Percentiles rank a stretch among this genome's conserved stretches.
Conservation (phyloP, 2,113 vertebrate genomes). For the Prochilodus magdalenae region DNA sequence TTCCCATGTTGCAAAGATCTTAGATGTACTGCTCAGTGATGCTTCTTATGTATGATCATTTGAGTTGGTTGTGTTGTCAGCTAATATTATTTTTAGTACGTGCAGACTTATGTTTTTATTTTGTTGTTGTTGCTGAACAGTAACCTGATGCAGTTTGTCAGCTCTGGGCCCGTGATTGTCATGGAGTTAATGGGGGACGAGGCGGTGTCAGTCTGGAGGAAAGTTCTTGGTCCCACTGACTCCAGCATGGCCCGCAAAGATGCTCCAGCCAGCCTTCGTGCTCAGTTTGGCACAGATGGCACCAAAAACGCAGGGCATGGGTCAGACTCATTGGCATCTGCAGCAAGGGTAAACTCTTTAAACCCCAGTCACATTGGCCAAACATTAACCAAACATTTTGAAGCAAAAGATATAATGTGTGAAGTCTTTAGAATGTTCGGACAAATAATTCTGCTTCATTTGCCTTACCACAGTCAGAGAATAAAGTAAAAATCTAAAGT, state of each 20-base stretch:
- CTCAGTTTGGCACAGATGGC: constrained; percentile 83
- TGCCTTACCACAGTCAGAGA: no score
- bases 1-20: neutral
- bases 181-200: constrained; percentile 93
- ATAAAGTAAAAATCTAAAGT: no score
- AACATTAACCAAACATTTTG: no score
- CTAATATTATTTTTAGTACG: neutral
- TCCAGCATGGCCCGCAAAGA: constrained; percentile 77
- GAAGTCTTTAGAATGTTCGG: no score
- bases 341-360: constrained; percentile 82
- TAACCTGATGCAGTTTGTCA: constrained; percentile 87
- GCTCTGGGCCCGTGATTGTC: constrained; percentile 87
- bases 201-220: constrained; percentile 86
- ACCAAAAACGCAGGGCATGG: constrained; percentile 86
- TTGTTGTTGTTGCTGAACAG: constrained; percentile 68
- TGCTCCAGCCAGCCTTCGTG: constrained; percentile 78
- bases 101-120: neutral
- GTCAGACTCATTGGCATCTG: constrained; percentile 87
- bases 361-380: no score
- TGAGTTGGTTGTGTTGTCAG: neutral
- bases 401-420: no score
- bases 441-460: no score
- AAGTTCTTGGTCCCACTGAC: constrained; percentile 84
- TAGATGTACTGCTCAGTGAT: neutral
- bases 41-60: constrained; percentile 26